Evolutionary conservation across 1,140 invertebrate genomes (phyloP).

Genomic region (Drosophila sp.): DNA sequence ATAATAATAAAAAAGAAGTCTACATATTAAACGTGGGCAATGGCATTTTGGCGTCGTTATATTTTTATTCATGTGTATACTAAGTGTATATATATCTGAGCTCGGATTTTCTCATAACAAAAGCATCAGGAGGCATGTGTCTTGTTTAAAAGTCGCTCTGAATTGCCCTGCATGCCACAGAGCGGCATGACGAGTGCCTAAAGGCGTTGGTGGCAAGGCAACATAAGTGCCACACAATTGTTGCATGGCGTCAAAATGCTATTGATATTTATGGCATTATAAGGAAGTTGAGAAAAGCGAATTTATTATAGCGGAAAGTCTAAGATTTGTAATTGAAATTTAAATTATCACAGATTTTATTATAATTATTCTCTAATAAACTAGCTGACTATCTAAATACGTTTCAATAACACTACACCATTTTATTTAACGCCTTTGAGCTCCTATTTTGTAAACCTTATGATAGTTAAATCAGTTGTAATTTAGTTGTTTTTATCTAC

Average conservation of each 20-base stretch:
- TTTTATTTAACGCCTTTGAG: too few species aligned
- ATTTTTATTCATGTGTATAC: conserved; percentile 46
- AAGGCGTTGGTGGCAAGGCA: conserved; percentile 10
- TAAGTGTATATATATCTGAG: conserved; percentile 9
- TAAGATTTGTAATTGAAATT: background rate
- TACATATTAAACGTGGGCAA: conserved; percentile 55
- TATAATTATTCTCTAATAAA: too few species aligned
- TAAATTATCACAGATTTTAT: too few species aligned
- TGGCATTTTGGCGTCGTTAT: conserved; percentile 60
- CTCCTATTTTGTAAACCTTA: too few species aligned
- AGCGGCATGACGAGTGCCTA: background rate
- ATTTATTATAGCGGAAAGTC: background rate
- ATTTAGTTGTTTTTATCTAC: too few species aligned
- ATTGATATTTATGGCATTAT: background rate
- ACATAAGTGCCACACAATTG: conserved; percentile 16
- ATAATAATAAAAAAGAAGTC: conserved; percentile 31
- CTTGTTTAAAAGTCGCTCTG: conserved; percentile 21
- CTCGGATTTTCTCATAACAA: conserved; percentile 46
- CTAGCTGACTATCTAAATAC: too few species aligned
- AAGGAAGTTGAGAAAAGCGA: background rate
- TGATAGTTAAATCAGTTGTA: too few species aligned
- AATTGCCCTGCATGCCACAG: conserved; percentile 16
- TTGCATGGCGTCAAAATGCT: background rate
- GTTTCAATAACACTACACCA: too few species aligned
- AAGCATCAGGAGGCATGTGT: conserved; percentile 10